These are phyloP conservation scores for Acromyrmex heyeri DNA, from an alignment of 1,140 invertebrate species.

Conservation along the genomic window DNA sequence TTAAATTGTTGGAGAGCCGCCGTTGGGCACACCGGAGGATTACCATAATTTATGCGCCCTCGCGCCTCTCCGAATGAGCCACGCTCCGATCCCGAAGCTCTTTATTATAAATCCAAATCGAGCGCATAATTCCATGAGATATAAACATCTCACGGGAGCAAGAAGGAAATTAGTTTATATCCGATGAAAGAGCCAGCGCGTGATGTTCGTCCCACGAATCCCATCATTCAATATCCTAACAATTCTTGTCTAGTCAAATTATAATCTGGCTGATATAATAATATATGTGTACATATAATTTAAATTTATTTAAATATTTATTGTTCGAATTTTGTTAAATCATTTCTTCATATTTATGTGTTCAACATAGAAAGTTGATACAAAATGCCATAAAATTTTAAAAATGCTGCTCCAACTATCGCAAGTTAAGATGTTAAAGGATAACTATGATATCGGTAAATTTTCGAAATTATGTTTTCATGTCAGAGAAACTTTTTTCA, in stretches of 20 bases:
- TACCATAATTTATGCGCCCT: conserved; percentile 86
- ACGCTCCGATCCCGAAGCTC: conserved; percentile 71
- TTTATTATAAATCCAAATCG: conserved; percentile 86
- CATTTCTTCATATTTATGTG: background rate
- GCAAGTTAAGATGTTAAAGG: background rate
- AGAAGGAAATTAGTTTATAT: conserved; percentile 72
- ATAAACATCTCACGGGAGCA: conserved; percentile 78
- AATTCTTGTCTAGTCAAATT: conserved; percentile 19
- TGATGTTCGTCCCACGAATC: conserved; percentile 30
- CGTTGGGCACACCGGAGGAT: conserved; percentile 73
- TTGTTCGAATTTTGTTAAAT: background rate
- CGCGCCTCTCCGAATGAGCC: conserved; percentile 73
- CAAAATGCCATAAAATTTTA: background rate
- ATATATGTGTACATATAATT: background rate
- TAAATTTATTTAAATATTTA: conserved; percentile 14
- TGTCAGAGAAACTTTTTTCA: conserved; percentile 41
- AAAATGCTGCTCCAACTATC: background rate
- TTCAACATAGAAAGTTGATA: background rate
- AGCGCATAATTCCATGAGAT: conserved; percentile 79
- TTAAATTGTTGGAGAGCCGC: conserved; percentile 81
- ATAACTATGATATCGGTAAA: conserved; percentile 53
- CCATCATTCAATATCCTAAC: conserved; percentile 15
- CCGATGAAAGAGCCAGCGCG: conserved; percentile 67
- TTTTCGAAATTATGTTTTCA: conserved; percentile 64
- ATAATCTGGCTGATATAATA: background rate